Evolutionary conservation across 2,888 invertebrate species (phyloP).

Genomic region (Zaprionus obscuricornis): DNA sequence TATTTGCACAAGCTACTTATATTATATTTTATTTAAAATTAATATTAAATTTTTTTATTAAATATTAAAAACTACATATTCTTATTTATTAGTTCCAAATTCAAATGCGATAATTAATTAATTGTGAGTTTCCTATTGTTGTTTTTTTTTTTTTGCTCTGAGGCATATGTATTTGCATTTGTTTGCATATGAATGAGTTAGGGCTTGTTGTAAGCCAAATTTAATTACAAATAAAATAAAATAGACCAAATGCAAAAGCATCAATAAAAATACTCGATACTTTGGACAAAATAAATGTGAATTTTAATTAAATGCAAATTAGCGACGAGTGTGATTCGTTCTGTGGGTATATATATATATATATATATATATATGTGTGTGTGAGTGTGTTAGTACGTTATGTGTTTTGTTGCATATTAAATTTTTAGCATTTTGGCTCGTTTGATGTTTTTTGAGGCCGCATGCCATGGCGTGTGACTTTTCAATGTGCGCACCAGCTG

Average conservation of each 20-base stretch:
- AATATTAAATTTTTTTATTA: no score
- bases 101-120: no score
- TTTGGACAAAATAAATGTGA: conserved; percentile 67
- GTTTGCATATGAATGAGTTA: conserved; percentile 8
- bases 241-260: conserved; percentile 37
- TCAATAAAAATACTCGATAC: conserved; percentile 46
- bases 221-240: conserved; percentile 69
- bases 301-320: conserved; percentile 75
- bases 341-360: not conserved
- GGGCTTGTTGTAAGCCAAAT: conserved; percentile 58
- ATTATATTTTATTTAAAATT: no score
- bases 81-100: no score
- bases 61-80: no score
- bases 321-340: conserved; percentile 32
- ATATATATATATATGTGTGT: conserved; percentile 13
- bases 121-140: no score
- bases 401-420: conserved; percentile 64
- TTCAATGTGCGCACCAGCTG: conserved; percentile 53
- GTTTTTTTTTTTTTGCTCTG: no score
- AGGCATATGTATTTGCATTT: conserved; percentile 1
- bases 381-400: conserved; percentile 3
- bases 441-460: conserved; percentile 53
- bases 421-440: conserved; percentile 56
- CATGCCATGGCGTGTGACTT: conserved; percentile 61
- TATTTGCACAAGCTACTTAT: no score